These are phyloP conservation scores for Labeo rohita DNA, from an alignment of 2,113 vertebrate species.

Conservation along the genomic window DNA sequence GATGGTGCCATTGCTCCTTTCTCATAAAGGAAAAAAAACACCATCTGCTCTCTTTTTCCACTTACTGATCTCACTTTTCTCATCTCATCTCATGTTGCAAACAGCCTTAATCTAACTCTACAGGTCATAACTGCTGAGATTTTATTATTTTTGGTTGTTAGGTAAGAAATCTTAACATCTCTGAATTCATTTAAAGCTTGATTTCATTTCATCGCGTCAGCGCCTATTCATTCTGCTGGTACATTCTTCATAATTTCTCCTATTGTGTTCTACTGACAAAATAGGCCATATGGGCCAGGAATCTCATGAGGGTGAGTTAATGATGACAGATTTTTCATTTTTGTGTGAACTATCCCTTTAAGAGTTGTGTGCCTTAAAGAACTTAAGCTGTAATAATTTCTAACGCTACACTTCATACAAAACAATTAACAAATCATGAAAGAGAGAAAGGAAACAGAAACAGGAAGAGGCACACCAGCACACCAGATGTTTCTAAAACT, in stretches of 20 bases:
- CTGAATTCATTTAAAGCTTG: neutral
- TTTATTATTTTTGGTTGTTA: neutral
- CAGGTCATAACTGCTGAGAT: neutral
- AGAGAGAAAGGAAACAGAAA: neutral
- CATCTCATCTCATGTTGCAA: constrained; percentile 2
- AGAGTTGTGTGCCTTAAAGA: neutral
- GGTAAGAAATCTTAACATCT: neutral
- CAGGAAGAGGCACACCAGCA: neutral
- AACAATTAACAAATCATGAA: neutral
- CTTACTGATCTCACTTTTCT: constrained; percentile 53
- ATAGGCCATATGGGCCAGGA: neutral
- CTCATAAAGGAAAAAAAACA: constrained; percentile 51
- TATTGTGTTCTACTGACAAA: neutral
- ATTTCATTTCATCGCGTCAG: too few species aligned
- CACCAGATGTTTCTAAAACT: neutral
- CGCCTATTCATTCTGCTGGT: neutral
- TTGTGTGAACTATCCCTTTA: constrained; percentile 10
- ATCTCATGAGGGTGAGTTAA: neutral
- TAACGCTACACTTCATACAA: neutral
- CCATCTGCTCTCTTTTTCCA: constrained; percentile 61
- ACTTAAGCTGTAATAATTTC: neutral
- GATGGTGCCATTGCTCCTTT: constrained; percentile 48
- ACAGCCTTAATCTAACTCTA: constrained; percentile 21
- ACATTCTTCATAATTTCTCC: neutral
- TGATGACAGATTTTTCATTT: neutral